These are phyloP conservation scores for Cantharis flavilabris DNA, from an alignment of 2,888 invertebrate genomes.

Conservation along the genomic window DNA sequence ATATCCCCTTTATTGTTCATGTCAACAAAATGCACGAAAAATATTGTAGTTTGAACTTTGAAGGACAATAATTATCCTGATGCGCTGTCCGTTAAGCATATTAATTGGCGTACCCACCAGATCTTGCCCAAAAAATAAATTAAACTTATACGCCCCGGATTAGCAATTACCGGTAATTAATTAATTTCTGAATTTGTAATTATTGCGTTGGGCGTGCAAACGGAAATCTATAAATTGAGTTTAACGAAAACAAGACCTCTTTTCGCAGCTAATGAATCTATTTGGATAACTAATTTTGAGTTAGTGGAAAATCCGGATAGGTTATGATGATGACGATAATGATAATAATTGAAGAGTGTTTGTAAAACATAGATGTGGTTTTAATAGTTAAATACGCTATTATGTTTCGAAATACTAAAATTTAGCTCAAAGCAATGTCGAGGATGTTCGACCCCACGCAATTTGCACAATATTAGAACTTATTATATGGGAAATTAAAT, in stretches of 20 bases:
- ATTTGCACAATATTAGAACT: constrained; percentile 47
- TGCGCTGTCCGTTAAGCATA: not conserved
- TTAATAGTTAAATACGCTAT: constrained; percentile 12
- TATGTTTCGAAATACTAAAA: constrained; percentile 32
- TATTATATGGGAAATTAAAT: constrained; percentile 48
- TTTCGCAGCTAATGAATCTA: not conserved
- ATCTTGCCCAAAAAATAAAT: not conserved
- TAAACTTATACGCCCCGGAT: not conserved
- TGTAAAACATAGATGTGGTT: not conserved
- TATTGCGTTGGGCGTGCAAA: not conserved
- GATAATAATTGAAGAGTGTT: not conserved
- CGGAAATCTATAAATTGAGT: not conserved
- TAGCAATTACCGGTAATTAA: not conserved
- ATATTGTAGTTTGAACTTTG: not conserved
- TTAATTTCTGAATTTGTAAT: not conserved
- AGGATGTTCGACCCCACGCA: constrained; percentile 44
- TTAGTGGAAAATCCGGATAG: not conserved
- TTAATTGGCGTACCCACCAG: not conserved
- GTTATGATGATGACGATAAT: not conserved
- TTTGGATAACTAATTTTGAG: not conserved
- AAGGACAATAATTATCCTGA: not conserved
- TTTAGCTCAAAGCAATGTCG: constrained; percentile 42
- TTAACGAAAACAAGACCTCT: not conserved
- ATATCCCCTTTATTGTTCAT: not conserved
- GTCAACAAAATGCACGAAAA: not conserved